phyloP scores from a whole-genome alignment of 2,888 invertebrate species.

The Heliconius erato region DNA sequence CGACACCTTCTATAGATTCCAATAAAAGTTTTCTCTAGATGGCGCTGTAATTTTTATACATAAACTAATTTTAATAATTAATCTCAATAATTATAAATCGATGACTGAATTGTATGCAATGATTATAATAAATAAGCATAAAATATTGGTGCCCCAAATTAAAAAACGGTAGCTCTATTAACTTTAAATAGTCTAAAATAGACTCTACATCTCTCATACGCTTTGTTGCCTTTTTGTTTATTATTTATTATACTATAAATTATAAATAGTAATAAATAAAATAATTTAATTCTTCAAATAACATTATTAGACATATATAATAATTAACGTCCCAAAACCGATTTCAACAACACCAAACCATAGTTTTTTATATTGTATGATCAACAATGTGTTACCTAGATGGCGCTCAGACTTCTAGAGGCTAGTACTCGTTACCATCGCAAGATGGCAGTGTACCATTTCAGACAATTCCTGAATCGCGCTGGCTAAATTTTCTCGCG shows the following conservation, averaged over 20 bases:
- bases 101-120: too few species aligned
- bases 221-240: too few species aligned
- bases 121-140: too few species aligned
- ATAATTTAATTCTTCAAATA: too few species aligned
- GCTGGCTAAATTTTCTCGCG: conserved; percentile 16
- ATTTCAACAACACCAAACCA: not conserved
- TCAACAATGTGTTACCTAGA: not conserved
- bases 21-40: not conserved
- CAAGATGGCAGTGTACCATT: not conserved
- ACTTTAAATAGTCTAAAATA: not conserved
- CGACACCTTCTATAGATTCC: not conserved
- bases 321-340: not conserved
- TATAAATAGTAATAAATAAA: too few species aligned
- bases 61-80: too few species aligned
- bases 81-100: too few species aligned
- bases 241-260: too few species aligned
- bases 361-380: not conserved
- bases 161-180: too few species aligned
- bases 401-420: not conserved
- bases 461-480: not conserved
- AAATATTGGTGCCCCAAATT: too few species aligned
- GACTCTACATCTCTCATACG: too few species aligned
- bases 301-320: too few species aligned
- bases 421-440: not conserved
- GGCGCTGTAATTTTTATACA: not conserved